Evolutionary conservation across 2,888 invertebrate species (phyloP), one percentile per base, ranked within the genome.

Genomic region (Coelogynopora nodosa): DNA sequence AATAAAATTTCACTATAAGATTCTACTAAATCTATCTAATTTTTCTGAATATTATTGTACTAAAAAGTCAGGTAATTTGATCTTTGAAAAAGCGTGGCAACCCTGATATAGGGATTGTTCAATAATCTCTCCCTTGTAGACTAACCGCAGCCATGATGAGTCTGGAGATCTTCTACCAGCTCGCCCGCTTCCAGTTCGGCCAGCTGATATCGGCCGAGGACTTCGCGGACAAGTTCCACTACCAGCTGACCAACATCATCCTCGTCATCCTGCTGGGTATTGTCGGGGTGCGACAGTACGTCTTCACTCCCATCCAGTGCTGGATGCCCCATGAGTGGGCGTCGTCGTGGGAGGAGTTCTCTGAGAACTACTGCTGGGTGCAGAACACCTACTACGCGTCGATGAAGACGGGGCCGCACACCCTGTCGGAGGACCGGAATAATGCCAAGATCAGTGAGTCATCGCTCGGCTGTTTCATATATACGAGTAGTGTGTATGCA

Each of bases 321-420:
- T 82, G 82, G 82, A 31, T 82, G 2, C 82, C 82, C 2, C 82
- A 2, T 13, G 82, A 82, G 23, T 82, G 82, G 82, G 5, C 10
- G 5, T 2, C 29, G 26, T 31, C 82, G 1, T 82, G 82, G 82
- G 82, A 82, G 30, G 26, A 82, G 30, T 82, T 31, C 30, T 2
- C 82, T 31, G 82, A 82, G 82, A 82, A 82, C 31, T 82, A 82
- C 30, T 82, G 82, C 30, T 82, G 82, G 82, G 82, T 82, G 29
- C 30, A 82, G 31, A 27, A 82, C 31, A 82, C 82, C n/a, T 82
- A 82, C 27, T 82, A 27, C 82, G 18, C 5, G 5, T 23, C 30
- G 1, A 29, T 2, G 2, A 5, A 26, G 5, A 82, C 1, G 27
- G 82, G 82, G 23, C 82, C 82, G 18, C 30, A 30, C 5, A 2